Conservation (phyloP, 2,113 vertebrate genomes). For the Heterotilapia buettikoferi region DNA sequence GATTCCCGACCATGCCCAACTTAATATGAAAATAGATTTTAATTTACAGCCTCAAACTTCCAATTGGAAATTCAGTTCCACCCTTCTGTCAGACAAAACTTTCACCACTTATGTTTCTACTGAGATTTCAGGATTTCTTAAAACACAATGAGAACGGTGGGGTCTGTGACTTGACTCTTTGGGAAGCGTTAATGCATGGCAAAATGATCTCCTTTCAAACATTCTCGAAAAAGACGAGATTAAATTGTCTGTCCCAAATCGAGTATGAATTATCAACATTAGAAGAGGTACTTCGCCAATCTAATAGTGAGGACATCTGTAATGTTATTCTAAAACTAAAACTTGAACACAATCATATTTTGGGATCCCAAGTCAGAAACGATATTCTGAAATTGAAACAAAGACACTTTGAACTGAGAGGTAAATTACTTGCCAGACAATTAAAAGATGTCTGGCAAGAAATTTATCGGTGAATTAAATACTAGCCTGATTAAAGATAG, state of each 20-base stretch:
- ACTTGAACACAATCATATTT: neutral
- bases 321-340: neutral
- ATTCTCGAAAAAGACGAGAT: neutral
- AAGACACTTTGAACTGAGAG: too few relatives aligned
- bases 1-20: neutral
- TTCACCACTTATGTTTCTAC: neutral
- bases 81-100: neutral
- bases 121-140: neutral
- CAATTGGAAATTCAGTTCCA: neutral
- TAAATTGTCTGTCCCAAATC: neutral
- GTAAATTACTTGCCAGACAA: too few relatives aligned
- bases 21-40: neutral
- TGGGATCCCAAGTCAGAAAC: neutral
- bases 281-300: neutral
- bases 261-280: neutral
- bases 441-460: too few relatives aligned
- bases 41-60: neutral
- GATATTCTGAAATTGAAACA: too few relatives aligned
- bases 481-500: too few relatives aligned
- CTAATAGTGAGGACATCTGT: neutral
- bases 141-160: neutral
- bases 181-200: too few relatives aligned
- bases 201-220: neutral
- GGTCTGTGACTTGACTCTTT: neutral
- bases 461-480: too few relatives aligned